Conservation (phyloP, 2,888 invertebrate species). For the Scaptomyza polygonia region DNA sequence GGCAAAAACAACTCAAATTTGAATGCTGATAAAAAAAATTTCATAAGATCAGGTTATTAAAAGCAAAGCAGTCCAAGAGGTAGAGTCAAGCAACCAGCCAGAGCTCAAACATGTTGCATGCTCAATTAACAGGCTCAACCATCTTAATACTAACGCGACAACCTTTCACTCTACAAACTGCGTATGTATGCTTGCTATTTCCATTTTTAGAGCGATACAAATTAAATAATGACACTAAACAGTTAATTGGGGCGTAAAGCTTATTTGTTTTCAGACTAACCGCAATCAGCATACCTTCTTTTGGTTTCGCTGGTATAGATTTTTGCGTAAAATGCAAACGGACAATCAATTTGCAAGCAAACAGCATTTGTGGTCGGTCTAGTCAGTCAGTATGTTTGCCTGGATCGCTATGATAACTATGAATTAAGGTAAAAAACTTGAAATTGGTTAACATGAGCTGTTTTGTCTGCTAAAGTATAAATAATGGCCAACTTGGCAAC, state of each 20-base stretch:
- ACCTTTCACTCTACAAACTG: constrained; percentile 54
- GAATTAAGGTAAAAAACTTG: constrained; percentile 40
- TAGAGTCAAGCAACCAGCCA: constrained; percentile 19
- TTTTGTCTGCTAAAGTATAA: constrained; percentile 69
- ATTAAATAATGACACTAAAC: constrained; percentile 59
- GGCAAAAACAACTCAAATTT: too few relatives aligned
- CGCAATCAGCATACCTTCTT: constrained; percentile 48
- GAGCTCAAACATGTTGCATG: constrained; percentile 72
- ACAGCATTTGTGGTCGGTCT: constrained; percentile 43
- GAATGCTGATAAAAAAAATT: neutral
- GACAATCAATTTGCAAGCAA: constrained; percentile 68
- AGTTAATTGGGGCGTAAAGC: constrained; percentile 64
- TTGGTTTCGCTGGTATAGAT: constrained; percentile 30
- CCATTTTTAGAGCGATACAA: constrained; percentile 42
- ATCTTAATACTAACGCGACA: constrained; percentile 49
- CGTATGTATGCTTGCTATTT: constrained; percentile 55
- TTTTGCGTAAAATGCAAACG: constrained; percentile 79
- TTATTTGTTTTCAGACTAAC: constrained; percentile 53
- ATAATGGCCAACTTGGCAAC: constrained; percentile 37
- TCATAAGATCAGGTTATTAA: neutral
- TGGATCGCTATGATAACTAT: constrained; percentile 49
- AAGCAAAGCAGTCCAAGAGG: constrained; percentile 42
- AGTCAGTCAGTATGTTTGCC: constrained; percentile 37
- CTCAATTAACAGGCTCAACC: constrained; percentile 67
- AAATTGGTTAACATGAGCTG: constrained; percentile 66